Evolutionary conservation across 2,888 invertebrate genomes (phyloP), one percentile per base, ranked within the genome.

Genomic region (Oscheius onirici): DNA sequence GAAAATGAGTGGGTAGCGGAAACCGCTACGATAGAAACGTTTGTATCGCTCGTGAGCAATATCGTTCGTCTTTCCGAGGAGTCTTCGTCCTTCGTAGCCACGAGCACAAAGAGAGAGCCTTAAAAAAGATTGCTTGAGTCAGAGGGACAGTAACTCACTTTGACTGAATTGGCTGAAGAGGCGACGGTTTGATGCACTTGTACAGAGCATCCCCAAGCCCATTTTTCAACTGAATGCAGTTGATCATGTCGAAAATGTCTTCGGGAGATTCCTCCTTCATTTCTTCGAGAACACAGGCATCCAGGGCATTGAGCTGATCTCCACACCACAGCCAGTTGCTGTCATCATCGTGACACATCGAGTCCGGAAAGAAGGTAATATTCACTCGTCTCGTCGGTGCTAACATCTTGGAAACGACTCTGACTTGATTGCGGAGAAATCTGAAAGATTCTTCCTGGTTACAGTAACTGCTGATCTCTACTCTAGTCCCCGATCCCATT

Each of bases 1-100:
- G 57, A 85, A 72, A 24, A 87, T 83, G 87, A 87, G 86, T 5
- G 87, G 87, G 46, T 58, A 58, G 15, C 58, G 58, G 43, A 58
- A 58, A 6, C 58, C 58, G 11, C n/a, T 40, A 11, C 58, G 58
- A n/a, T 58, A 58, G 20, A 41, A 58, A 8, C 17, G n/a, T 41
- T n/a, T 58, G 41, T 58, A 58, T n/a, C 41, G 40, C 20, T 34
- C 41, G 41, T 58, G 58, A 13, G 58, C 24, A 10, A 20, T 17
- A 20, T 58, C 58, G 40, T 58, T 58, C 1, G 15, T 17, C 22
- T 24, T 40, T 2, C 58, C 58, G 17, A 58, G 58, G 13, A 57
- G 58, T n/a, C 41, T 40, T n/a, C 58, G 58, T 8, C 58, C 58
- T 58, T 41, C 41, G 20, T 41, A 41, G 41, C 58, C 58, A 41